Conservation (phyloP, 2,113 vertebrate species). For the Hippocampus barbouri region DNA sequence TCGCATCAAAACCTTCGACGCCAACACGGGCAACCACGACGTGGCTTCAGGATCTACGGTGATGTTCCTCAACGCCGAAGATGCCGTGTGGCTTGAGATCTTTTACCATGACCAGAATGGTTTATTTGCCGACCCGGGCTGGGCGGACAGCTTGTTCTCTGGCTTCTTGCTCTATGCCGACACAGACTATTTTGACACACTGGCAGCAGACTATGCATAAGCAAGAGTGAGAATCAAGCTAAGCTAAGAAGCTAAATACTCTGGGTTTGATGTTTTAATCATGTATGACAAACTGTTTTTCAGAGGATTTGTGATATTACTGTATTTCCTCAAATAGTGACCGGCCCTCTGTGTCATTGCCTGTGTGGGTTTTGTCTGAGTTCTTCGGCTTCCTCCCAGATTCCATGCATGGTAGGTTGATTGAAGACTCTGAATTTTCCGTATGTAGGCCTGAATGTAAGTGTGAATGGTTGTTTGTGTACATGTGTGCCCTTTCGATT, state of each 20-base stretch:
- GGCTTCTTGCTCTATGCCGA: conserved; percentile 95
- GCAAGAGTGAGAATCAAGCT: conserved; percentile 1
- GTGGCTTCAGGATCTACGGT: conserved; percentile 92
- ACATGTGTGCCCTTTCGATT: too few species aligned
- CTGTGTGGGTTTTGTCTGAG: too few species aligned
- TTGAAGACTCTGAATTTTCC: too few species aligned
- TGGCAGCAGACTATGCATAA: conserved; percentile 81
- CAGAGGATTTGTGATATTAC: too few species aligned
- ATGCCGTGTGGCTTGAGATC: conserved; percentile 97
- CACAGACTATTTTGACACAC: conserved; percentile 86
- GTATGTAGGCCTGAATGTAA: too few species aligned
- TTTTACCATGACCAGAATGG: conserved; percentile 94
- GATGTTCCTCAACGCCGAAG: conserved; percentile 90
- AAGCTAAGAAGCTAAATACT: conserved; percentile 12
- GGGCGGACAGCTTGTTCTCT: conserved; percentile 96
- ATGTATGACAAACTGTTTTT: not conserved
- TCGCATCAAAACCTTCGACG: conserved; percentile 92
- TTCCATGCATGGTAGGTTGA: too few species aligned
- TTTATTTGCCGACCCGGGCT: conserved; percentile 89
- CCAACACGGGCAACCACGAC: conserved; percentile 96
- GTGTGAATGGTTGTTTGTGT: too few species aligned
- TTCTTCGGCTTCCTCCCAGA: too few species aligned
- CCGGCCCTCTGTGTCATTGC: too few species aligned
- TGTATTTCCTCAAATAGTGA: too few species aligned
- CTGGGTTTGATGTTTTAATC: conserved; percentile 1